Evolutionary conservation across 2,113 vertebrate genomes (phyloP).

Genomic region (Nanorana parkeri): DNA sequence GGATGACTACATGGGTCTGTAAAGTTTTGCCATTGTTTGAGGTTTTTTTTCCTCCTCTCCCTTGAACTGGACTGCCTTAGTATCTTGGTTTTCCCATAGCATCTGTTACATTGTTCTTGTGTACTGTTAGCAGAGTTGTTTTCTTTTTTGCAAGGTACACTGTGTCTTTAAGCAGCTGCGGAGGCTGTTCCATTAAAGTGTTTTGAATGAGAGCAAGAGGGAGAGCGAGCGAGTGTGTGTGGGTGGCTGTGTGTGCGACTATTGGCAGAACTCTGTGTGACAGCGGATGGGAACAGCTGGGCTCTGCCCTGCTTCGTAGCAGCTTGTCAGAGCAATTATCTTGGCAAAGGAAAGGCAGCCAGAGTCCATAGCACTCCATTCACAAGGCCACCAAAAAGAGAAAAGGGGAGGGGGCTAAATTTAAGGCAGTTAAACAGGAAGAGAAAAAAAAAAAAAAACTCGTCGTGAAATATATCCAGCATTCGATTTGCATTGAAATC

Average conservation of each 20-base stretch:
- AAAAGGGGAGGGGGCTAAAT: constrained; percentile 47
- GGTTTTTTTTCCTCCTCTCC: too few species aligned
- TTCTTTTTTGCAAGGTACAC: constrained; percentile 20
- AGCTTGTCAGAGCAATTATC: constrained; percentile 71
- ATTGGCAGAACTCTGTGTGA: constrained; percentile 74
- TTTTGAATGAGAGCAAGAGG: constrained; percentile 73
- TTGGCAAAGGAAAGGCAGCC: constrained; percentile 63
- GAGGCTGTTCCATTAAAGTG: constrained; percentile 70
- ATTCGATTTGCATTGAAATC: constrained; percentile 65
- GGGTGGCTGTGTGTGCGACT: constrained; percentile 67
- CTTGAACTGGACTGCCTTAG: too few species aligned
- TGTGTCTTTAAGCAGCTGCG: constrained; percentile 75
- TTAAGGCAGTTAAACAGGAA: constrained; percentile 10
- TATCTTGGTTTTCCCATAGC: too few species aligned
- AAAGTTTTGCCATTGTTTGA: too few species aligned
- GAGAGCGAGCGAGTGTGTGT: constrained; percentile 50
- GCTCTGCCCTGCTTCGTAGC: constrained; percentile 70
- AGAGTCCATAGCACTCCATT: constrained; percentile 57
- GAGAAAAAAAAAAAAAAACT: constrained; percentile 60
- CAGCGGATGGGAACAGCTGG: constrained; percentile 75
- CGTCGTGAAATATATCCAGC: constrained; percentile 42
- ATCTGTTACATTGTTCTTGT: background rate
- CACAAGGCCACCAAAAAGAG: constrained; percentile 52
- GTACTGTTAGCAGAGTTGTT: background rate
- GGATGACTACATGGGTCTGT: too few species aligned